Conservation (phyloP, 2,113 vertebrate genomes). For the Takifugu flavidus region DNA sequence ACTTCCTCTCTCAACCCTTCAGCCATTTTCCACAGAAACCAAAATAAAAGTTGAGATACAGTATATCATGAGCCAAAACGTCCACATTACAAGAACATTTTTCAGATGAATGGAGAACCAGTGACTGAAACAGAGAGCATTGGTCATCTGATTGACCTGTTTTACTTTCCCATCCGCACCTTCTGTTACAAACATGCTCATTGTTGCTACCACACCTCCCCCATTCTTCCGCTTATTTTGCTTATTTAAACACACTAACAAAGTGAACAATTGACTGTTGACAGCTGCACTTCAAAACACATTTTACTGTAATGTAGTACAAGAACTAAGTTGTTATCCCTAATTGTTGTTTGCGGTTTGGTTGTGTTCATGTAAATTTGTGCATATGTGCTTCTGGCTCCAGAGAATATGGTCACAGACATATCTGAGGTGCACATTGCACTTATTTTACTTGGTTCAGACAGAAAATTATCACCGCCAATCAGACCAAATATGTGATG, state of each 20-base stretch:
- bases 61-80: too few relatives aligned
- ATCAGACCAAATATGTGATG: not conserved
- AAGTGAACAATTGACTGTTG: constrained; percentile 38
- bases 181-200: constrained; percentile 3
- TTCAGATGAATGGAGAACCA: too few relatives aligned
- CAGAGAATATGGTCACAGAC: too few relatives aligned
- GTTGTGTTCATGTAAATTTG: too few relatives aligned
- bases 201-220: constrained; percentile 7
- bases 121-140: constrained; percentile 54
- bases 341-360: too few relatives aligned
- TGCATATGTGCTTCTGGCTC: too few relatives aligned
- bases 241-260: constrained; percentile 34
- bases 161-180: constrained; percentile 70
- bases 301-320: constrained; percentile 11
- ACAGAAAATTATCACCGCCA: not conserved
- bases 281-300: constrained; percentile 23
- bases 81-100: too few relatives aligned
- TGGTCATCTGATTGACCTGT: constrained; percentile 74
- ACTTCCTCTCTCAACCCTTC: too few relatives aligned
- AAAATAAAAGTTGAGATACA: not conserved
- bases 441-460: not conserved
- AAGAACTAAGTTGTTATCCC: too few relatives aligned
- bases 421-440: not conserved
- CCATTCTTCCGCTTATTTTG: constrained; percentile 9
- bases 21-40: not conserved